These are phyloP conservation scores for Rhinolophus ferrumequinum DNA, from an alignment of 2,113 vertebrate species.

Conservation along the genomic window DNA sequence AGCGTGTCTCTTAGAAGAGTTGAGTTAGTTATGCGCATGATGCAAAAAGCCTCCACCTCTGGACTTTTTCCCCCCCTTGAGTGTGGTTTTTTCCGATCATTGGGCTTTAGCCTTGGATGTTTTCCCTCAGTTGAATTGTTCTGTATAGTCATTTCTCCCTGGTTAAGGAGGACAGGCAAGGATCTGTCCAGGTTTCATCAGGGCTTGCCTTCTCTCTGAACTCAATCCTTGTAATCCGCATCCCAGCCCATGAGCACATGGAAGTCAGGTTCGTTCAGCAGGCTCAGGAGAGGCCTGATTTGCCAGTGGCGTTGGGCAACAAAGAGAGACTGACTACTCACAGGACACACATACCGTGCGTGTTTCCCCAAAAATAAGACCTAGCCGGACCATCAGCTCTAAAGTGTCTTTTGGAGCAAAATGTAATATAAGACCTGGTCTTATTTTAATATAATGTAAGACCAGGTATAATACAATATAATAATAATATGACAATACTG, in stretches of 20 bases:
- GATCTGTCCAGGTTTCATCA: background rate
- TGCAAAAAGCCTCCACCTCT: background rate
- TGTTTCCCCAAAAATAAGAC: no score
- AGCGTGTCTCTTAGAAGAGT: background rate
- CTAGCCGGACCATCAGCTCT: no score
- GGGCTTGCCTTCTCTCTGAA: background rate
- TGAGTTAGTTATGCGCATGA: constrained; percentile 13
- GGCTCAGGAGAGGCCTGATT: background rate
- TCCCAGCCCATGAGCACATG: background rate
- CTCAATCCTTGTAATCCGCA: background rate
- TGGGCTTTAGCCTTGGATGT: background rate
- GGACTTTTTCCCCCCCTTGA: background rate
- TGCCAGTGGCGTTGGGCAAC: background rate
- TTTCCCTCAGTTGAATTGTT: constrained; percentile 16
- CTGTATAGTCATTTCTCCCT: constrained; percentile 46
- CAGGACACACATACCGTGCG: background rate
- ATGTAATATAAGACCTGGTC: no score
- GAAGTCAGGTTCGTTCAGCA: background rate
- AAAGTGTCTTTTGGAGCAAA: no score
- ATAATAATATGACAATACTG: no score
- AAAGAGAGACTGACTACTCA: background rate
- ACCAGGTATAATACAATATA: no score
- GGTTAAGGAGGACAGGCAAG: background rate
- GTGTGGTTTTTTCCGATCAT: background rate
- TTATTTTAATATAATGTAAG: no score